phyloP scores from a whole-genome alignment of 2,113 vertebrate species.

The Aramus guarauna region DNA sequence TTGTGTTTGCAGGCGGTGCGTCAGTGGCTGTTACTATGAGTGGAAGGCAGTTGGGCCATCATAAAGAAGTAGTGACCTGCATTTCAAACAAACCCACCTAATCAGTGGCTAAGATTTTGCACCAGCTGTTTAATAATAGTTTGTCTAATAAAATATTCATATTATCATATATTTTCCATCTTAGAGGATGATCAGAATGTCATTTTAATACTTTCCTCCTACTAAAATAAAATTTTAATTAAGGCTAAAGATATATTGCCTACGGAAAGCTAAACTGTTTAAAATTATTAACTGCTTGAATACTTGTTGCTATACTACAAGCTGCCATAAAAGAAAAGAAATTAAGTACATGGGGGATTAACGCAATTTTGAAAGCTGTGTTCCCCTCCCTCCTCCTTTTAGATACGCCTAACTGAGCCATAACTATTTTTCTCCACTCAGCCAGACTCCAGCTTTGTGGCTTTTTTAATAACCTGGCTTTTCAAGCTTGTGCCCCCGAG shows the following conservation, averaged over 20 bases:
- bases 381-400: conserved; percentile 81
- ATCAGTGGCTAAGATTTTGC: conserved; percentile 7
- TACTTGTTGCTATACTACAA: conserved; percentile 86
- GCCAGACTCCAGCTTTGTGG: conserved; percentile 91
- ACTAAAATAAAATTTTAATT: conserved; percentile 80
- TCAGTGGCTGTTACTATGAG: background rate
- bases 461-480: conserved; percentile 95
- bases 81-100: conserved; percentile 6
- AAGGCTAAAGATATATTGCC: conserved; percentile 75
- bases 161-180: conserved; percentile 70
- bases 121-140: conserved; percentile 67
- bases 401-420: conserved; percentile 86
- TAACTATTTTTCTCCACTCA: conserved; percentile 90
- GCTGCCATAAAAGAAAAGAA: conserved; percentile 82
- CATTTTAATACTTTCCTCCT: conserved; percentile 73
- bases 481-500: conserved; percentile 87
- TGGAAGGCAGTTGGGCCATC: background rate
- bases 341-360: conserved; percentile 92
- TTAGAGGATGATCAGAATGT: conserved; percentile 63
- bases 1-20: background rate
- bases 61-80: conserved; percentile 51
- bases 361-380: conserved; percentile 86
- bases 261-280: conserved; percentile 78
- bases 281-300: conserved; percentile 81
- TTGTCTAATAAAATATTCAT: conserved; percentile 79